phyloP scores from a whole-genome alignment of 1,140 invertebrate genomes.

The Kradibia gibbosae region DNA sequence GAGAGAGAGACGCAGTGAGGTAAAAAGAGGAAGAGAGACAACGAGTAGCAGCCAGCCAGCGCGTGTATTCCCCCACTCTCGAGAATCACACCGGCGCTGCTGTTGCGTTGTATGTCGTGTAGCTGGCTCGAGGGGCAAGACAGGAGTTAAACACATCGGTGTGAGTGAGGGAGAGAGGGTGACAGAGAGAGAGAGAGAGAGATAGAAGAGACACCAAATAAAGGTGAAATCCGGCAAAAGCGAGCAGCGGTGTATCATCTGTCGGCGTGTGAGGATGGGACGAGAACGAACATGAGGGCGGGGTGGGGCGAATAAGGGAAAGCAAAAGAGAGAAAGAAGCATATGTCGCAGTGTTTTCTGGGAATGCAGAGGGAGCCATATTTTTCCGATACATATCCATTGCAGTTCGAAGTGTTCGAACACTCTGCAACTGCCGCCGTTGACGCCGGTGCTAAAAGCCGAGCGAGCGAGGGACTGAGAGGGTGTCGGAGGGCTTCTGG shows the following conservation, averaged over 20 bases:
- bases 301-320: background rate
- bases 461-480: too few species aligned
- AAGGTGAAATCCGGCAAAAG: conserved; percentile 37
- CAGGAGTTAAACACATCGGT: background rate
- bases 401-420: conserved; percentile 7
- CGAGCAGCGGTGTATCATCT: background rate
- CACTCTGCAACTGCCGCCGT: background rate
- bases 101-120: background rate
- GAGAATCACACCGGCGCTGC: background rate
- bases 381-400: conserved; percentile 54
- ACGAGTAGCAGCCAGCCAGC: background rate
- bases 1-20: background rate
- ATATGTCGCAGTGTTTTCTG: conserved; percentile 58
- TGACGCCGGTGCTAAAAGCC: background rate
- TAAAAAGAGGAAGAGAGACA: background rate
- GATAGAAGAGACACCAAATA: background rate
- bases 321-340: background rate
- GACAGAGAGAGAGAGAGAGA: background rate
- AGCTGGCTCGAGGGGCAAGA: background rate
- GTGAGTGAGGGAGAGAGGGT: background rate
- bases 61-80: conserved; percentile 1
- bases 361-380: conserved; percentile 71
- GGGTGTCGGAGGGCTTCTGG: too few species aligned
- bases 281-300: background rate
- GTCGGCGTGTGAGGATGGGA: too few species aligned